Evolutionary conservation across 2,113 vertebrate genomes (phyloP).

Genomic region (Polyodon spathula): DNA sequence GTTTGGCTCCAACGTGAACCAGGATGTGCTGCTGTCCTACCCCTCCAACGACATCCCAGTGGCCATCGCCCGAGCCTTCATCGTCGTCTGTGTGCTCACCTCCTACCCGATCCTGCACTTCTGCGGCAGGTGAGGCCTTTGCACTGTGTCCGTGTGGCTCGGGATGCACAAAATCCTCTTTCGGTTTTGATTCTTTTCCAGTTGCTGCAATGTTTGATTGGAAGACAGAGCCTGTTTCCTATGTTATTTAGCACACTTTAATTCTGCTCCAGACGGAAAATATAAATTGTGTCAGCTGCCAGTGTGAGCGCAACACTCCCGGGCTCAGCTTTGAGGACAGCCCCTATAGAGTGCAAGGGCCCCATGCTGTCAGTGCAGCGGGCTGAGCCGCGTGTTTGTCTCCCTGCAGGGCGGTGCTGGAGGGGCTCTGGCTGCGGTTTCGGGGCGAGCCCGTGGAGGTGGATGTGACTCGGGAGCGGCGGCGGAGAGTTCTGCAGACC

Average conservation of each 20-base stretch:
- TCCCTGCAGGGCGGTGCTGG: slow-evolving; percentile 73
- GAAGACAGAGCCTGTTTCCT: too few species aligned
- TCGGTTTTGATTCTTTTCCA: too few species aligned
- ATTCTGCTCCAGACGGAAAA: too few species aligned
- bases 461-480: slow-evolving; percentile 69
- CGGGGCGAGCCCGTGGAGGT: slow-evolving; percentile 76
- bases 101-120: slow-evolving; percentile 96
- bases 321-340: too few species aligned
- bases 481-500: slow-evolving; percentile 75
- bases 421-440: slow-evolving; percentile 91
- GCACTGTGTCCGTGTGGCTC: too few species aligned
- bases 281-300: too few species aligned
- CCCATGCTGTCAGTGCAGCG: background rate
- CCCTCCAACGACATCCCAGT: slow-evolving; percentile 81
- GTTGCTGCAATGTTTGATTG: too few species aligned
- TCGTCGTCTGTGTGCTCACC: slow-evolving; percentile 83
- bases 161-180: too few species aligned
- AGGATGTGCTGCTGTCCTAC: slow-evolving; percentile 88
- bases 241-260: too few species aligned
- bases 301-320: background rate
- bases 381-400: background rate
- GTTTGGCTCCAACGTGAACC: slow-evolving; percentile 75
- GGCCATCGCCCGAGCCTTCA: slow-evolving; percentile 83
- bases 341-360: background rate
- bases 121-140: slow-evolving; percentile 75